Evolutionary conservation across 2,888 invertebrate genomes (phyloP).

Genomic region (Drosophila planitibia): DNA sequence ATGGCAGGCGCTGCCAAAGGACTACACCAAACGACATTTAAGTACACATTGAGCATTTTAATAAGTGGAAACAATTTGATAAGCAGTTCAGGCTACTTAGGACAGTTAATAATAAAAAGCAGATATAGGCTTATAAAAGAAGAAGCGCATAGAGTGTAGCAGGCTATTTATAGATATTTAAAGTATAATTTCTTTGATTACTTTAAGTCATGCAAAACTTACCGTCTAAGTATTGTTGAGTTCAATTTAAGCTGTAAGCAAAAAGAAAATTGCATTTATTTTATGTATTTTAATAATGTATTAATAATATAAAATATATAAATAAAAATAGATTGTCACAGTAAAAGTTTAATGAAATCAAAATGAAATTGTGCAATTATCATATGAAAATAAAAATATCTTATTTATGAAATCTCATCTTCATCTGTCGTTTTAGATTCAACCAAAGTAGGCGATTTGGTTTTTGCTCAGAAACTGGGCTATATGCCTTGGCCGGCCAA

Average conservation of each 20-base stretch:
- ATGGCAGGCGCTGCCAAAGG: slow-evolving; percentile 17
- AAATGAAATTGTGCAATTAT: not conserved
- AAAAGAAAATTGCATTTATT: not conserved
- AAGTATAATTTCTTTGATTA: not conserved
- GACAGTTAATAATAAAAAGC: slow-evolving; percentile 15
- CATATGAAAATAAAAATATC: not conserved
- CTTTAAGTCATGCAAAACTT: slow-evolving; percentile 33
- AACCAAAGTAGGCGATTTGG: slow-evolving; percentile 15
- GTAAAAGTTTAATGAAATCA: not conserved
- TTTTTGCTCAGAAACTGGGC: slow-evolving; percentile 43
- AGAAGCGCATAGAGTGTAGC: not conserved
- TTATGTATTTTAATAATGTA: not conserved
- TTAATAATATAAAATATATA: not conserved
- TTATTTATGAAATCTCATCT: not conserved
- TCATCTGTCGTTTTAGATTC: slow-evolving; percentile 2
- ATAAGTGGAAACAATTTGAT: slow-evolving; percentile 24
- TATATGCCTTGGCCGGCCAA: slow-evolving; percentile 44
- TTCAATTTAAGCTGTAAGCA: slow-evolving; percentile 55
- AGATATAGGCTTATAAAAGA: slow-evolving; percentile 1
- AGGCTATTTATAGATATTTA: not conserved
- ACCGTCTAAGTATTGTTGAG: slow-evolving; percentile 27
- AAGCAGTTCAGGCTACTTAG: not conserved
- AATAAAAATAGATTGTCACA: not conserved
- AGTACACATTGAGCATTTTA: slow-evolving; percentile 38
- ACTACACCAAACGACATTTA: slow-evolving; percentile 61